Base-by-base conservation (phyloP, 2,888 invertebrate species). In the Tetragonisca angustula region DNA sequence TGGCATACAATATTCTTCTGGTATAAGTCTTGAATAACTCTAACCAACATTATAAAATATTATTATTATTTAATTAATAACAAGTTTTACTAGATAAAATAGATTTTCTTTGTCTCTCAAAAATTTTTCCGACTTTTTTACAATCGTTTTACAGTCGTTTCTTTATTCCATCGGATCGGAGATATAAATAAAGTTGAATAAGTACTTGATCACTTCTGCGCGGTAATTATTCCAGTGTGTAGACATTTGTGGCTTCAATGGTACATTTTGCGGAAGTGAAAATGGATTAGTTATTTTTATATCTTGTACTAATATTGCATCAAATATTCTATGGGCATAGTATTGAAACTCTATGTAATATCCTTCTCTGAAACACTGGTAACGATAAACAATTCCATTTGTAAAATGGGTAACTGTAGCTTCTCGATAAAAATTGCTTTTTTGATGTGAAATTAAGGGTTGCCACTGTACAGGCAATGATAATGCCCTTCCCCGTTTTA, bases 271-370 rank as follows among this genome's bases (percentile, higher is more conserved):
- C 17, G 95, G 94, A 67, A 95, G 94, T 90, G 95, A 95, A 21
- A 96, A 95, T 0, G 97, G 97, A 93, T 98, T 98, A 52, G 96
- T 96, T 2, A 98, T 95, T 92, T 96, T 96, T 77, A 98, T 96
- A 92, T 98, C 97, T 94, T 98, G 98, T 56, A 98, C 96, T 90
- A 98, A 96, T 76, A 98, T 95, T 54, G 97, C 96, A 4, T 98
- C 97, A 79, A 97, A 95, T 13, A 96, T 96, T 90, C 98, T 96
- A 93, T 98, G 98, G 13, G 98, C 97, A 93, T 97, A 98, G 94
- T 97, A 97, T 86, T 96, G 96, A 91, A 96, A 96, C 2, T 96
- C 95, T 6, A 96, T 95, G 89, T 96, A 96, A 89, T 96, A 95
- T 27, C 96, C 96, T 81, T 96, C 95, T 87, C 95, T 95, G 85